Percentiles rank a stretch among this genome's conserved stretches.
Conservation (phyloP, 2,113 vertebrate genomes). For the Neopipo cinnamomea region DNA sequence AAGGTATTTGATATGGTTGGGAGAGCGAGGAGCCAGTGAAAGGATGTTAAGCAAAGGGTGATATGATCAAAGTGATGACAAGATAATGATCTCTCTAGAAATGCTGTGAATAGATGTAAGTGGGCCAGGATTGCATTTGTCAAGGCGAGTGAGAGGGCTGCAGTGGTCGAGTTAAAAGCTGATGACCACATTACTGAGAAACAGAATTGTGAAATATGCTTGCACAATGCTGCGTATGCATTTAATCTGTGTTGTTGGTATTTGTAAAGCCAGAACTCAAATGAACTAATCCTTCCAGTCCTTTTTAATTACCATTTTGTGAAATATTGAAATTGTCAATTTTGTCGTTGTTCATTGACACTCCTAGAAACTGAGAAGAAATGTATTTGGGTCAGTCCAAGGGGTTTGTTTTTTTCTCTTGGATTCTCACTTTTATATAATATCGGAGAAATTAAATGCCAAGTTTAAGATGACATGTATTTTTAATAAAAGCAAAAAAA, state of each 20-base stretch:
- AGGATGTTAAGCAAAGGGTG: neutral
- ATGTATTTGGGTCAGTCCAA: neutral
- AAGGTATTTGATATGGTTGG: neutral
- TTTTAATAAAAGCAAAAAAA: neutral
- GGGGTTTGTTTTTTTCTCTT: neutral
- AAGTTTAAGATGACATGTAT: neutral
- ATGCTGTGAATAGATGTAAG: neutral
- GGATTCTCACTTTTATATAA: neutral
- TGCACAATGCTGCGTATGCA: neutral
- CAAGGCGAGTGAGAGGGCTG: neutral
- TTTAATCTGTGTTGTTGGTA: neutral
- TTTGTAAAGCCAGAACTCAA: neutral
- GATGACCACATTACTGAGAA: neutral
- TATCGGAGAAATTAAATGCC: neutral
- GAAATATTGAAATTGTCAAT: neutral
- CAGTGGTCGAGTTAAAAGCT: neutral
- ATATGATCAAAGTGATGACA: neutral
- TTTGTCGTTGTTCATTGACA: neutral
- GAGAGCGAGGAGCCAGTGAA: neutral
- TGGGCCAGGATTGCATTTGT: neutral
- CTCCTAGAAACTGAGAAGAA: neutral
- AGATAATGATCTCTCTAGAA: slow-evolving; percentile 6
- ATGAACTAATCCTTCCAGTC: neutral
- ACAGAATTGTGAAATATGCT: neutral
- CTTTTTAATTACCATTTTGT: neutral